phyloP scores from a whole-genome alignment of 2,888 invertebrate genomes.

The Heliconius erato region DNA sequence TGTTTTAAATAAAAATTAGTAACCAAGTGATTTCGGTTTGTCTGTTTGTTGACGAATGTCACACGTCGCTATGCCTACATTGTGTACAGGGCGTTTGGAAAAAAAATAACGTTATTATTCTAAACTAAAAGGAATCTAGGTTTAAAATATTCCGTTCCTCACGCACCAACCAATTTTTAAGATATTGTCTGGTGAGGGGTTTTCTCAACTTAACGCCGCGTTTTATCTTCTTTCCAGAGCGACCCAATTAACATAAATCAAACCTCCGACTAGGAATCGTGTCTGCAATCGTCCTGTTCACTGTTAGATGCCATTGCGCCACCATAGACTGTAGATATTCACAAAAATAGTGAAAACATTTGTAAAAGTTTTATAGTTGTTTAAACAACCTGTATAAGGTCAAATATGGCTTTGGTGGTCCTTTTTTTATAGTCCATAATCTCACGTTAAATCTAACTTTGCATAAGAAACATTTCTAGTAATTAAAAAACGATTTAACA shows the following conservation, averaged over 20 bases:
- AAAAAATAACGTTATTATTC: too few relatives aligned
- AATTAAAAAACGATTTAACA: conserved; percentile 47
- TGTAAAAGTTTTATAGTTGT: too few relatives aligned
- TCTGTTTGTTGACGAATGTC: conserved; percentile 74
- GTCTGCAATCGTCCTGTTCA: too few relatives aligned
- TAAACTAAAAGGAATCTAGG: too few relatives aligned
- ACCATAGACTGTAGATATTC: background rate
- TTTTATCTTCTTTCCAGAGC: too few relatives aligned
- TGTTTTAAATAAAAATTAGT: conserved; percentile 66
- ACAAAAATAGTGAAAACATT: background rate
- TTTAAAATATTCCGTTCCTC: too few relatives aligned
- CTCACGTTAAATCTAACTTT: conserved; percentile 37
- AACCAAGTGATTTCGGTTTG: conserved; percentile 60
- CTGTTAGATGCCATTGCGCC: background rate
- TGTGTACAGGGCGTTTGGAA: conserved; percentile 47
- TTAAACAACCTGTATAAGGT: conserved; percentile 42
- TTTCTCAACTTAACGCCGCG: too few relatives aligned
- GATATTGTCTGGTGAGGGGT: too few relatives aligned
- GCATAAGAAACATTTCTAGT: conserved; percentile 37
- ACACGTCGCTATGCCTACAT: conserved; percentile 65
- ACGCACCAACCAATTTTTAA: too few relatives aligned
- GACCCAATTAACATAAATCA: too few relatives aligned
- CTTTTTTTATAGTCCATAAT: conserved; percentile 51
- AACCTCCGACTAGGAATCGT: too few relatives aligned
- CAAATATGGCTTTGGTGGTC: conserved; percentile 51